Conservation (phyloP, 2,888 invertebrate species). For the Cryptocephalus primarius region DNA sequence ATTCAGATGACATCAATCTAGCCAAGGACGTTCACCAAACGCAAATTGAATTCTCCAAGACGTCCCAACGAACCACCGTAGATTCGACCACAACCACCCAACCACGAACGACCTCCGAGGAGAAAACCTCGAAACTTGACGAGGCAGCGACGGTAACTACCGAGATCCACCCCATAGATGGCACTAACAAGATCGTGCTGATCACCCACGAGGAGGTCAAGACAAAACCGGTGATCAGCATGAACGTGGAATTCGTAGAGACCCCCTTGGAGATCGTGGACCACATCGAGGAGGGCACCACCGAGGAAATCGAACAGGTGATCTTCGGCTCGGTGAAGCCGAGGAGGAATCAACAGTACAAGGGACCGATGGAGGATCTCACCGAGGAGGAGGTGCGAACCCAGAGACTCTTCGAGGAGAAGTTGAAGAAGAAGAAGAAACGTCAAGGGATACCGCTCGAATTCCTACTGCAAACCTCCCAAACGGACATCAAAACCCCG, state of each 20-base stretch:
- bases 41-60: no score
- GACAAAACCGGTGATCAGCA: slow-evolving; percentile 52
- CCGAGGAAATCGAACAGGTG: slow-evolving; percentile 40
- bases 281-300: slow-evolving; percentile 13
- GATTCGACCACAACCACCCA: no score
- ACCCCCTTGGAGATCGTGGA: slow-evolving; percentile 17
- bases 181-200: slow-evolving; percentile 44
- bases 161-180: no score
- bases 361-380: slow-evolving; percentile 18
- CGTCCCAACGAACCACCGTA: no score
- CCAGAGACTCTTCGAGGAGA: slow-evolving; percentile 30
- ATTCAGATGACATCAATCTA: no score
- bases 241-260: slow-evolving; percentile 49
- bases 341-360: slow-evolving; percentile 22
- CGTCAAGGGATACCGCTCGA: slow-evolving; percentile 24
- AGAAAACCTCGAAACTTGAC: no score
- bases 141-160: no score
- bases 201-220: slow-evolving; percentile 65
- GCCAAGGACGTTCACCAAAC: no score
- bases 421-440: slow-evolving; percentile 17
- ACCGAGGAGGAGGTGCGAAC: slow-evolving; percentile 32
- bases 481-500: slow-evolving; percentile 11
- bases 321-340: slow-evolving; percentile 55
- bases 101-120: no score
- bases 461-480: slow-evolving; percentile 15